Base-by-base conservation (phyloP, 1,140 invertebrate species). In the Zaprionus kolodkinae region DNA sequence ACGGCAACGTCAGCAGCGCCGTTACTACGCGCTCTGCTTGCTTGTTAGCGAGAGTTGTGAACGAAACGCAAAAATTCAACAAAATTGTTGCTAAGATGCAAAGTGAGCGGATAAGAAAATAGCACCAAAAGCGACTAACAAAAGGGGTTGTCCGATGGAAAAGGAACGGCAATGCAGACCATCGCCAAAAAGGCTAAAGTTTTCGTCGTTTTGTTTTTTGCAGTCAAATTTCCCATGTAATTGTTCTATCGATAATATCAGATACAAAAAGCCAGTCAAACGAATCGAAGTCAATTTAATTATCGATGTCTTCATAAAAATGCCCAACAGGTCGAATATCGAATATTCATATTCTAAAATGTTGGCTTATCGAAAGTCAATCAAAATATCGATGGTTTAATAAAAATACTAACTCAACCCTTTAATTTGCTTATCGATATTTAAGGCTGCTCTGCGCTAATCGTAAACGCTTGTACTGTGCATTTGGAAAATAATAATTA, bases 1-100 rank as follows among this genome's bases (percentile, higher is more conserved):
- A 71, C 81, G 64, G 40, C 52, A 52, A 17, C 45, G 36, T 13
- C 57, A 15, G 15, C 60, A 21, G 9, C 57, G n/a, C 3, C 30
- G 64, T 5, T 17, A 13, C 65, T 45, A 15, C 43, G 64, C 21
- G 21, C 21, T 21, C 52, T 57, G 43, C 43, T 59, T 54, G 33
- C 57, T 71, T 62, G 60, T 45, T 54, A 63, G 36, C 67, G 30
- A 62, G 38, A 55, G 48, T 62, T 70, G 48, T 9, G 50, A 38
- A 38, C 48, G 57, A 55, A 70, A 36, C 10, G 33, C 27, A 64
- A 56, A 64, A 56, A 36, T n/a, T 48, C 38, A 43, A 11, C 40
- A 30, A 65, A 65, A 72, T 56, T 72, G 54, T 72, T 65, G 69
- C 68, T 54, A 71, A 64, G 61, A 71, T 64, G 68, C 60, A 64